A percentile compares a stretch with the other conserved stretches of the same genome.
Evolutionary conservation across 2,888 invertebrate genomes (phyloP).

Genomic region (Cepaea hortensis): DNA sequence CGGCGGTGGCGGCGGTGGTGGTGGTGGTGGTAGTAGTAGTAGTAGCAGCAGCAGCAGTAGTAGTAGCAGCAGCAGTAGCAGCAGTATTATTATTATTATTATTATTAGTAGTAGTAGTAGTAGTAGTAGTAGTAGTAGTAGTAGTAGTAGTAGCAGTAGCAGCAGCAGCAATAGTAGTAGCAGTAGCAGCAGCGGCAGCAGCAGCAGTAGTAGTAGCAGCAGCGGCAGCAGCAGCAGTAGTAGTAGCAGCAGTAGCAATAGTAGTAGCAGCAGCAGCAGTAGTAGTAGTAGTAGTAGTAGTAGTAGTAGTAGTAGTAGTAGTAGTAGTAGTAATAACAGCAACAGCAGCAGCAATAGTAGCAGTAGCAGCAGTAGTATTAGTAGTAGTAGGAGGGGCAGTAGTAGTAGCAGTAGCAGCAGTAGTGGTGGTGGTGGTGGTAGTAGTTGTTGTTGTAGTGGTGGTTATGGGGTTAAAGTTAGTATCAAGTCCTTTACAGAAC

Average conservation of each 20-base stretch:
- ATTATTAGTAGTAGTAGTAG: neutral
- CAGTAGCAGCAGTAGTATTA: neutral
- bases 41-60: neutral
- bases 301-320: neutral
- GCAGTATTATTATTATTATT: neutral
- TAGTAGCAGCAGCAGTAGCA: neutral
- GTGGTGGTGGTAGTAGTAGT: neutral
- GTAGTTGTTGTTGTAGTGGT: neutral
- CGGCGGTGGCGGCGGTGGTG: no score
- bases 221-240: neutral
- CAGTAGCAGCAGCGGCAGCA: neutral
- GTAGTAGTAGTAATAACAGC: neutral
- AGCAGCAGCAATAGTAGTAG: slow-evolving; percentile 4
- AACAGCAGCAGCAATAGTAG: neutral
- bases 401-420: neutral
- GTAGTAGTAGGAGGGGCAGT: no score
- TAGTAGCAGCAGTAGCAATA: slow-evolving; percentile 2
- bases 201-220: no score
- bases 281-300: neutral
- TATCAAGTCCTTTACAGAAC: no score
- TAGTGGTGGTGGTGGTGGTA: neutral
- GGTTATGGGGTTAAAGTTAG: no score
- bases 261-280: neutral
- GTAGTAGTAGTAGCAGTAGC: neutral
- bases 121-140: neutral